Evolutionary conservation across 2,113 vertebrate genomes (phyloP), one percentile per base, ranked within the genome.

Genomic region (Neotragus moschatus): DNA sequence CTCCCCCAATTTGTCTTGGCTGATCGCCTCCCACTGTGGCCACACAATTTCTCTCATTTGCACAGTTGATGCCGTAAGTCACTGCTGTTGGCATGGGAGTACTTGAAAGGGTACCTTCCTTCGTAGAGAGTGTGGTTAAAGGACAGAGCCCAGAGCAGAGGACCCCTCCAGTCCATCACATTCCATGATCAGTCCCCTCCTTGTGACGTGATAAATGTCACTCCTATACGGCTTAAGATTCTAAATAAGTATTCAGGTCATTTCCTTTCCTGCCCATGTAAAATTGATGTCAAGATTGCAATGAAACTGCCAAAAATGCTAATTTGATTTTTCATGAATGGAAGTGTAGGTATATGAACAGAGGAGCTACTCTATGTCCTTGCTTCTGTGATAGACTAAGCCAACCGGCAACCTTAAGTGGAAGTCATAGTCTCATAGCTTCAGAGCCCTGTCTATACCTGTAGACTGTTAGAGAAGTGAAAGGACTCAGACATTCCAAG

Each of bases 1-100:
- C 97, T 98, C 91, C 95, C 97, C 93, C 73, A 98, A 96, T 98
- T 98, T 98, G 93, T 96, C 96, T 98, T 98, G 98, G 93, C 97
- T 96, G 95, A 97, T 98, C 33, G 80, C 70, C 85, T 97, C 94
- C 97, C 88, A 84, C 80, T 75, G 90, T 79, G 84, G 98, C 96
- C 97, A 61, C 26, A 47, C 39, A 47, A 28, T 86, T 90, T 98
- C 91, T 96, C 79, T 95, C 30, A 28, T 39, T 94, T 85, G 47
- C 43, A 90, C 80, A 88, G 61, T 88, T 66, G 87, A 75, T 36
- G 63, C 90, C 58, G 53, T 91, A 53, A 75, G 93, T 79, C 88
- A 60, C 10, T 90, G 55, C 23, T 94, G 11, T 91, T 95, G 94
- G 5, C 55, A 91, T 85, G 21, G 39, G 12, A 93, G 16, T 11